Evolutionary conservation across 1,140 invertebrate species (phyloP).

Genomic region (Atta cephalotes): DNA sequence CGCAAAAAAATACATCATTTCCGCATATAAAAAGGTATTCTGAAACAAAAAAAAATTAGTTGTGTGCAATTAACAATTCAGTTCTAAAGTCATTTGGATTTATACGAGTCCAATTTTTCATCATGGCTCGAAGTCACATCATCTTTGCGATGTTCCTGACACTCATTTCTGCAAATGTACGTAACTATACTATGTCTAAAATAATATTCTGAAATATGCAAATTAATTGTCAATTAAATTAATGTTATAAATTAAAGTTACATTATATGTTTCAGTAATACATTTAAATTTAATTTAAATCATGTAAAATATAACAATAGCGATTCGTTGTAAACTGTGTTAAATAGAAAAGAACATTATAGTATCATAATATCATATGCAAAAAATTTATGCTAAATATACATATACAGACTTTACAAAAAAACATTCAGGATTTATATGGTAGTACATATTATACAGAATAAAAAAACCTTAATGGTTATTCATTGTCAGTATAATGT

Average conservation of each 20-base stretch:
- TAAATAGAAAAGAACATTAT: neutral
- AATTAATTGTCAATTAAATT: conserved; percentile 25
- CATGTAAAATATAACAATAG: neutral
- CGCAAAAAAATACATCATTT: neutral
- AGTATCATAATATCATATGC: neutral
- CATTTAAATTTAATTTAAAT: neutral
- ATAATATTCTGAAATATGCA: neutral
- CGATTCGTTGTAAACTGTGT: neutral
- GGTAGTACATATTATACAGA: too few species aligned
- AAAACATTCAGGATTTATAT: too few species aligned
- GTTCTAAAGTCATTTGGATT: neutral
- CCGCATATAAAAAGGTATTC: conserved; percentile 32
- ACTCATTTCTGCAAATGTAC: conserved; percentile 41
- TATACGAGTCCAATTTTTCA: neutral
- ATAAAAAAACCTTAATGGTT: too few species aligned
- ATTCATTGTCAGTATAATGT: too few species aligned
- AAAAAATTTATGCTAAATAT: neutral
- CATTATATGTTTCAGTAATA: neutral
- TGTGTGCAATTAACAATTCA: conserved; percentile 9
- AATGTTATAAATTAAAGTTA: neutral
- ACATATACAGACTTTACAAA: too few species aligned
- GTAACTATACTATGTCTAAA: neutral
- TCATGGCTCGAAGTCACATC: conserved; percentile 8
- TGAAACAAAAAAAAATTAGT: conserved; percentile 12
- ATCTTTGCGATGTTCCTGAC: conserved; percentile 1